phyloP scores from a whole-genome alignment of 2,113 vertebrate genomes.

The Sterrhoptilus dennistouni region DNA sequence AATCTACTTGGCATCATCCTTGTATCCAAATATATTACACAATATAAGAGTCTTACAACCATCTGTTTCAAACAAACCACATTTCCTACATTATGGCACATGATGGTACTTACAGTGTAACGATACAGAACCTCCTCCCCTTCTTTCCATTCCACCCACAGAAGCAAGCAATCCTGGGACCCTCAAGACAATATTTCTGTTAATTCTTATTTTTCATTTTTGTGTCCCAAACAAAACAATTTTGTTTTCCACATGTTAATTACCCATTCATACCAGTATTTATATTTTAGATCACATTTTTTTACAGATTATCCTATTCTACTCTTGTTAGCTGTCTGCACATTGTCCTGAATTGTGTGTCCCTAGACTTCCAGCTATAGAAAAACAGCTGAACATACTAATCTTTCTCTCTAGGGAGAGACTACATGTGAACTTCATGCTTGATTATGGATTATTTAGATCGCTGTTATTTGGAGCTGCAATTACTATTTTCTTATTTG shows the following conservation, averaged over 20 bases:
- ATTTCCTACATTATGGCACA: neutral
- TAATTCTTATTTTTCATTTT: neutral
- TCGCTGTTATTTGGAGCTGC: neutral
- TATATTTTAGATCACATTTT: neutral
- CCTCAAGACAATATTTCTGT: neutral
- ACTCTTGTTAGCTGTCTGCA: neutral
- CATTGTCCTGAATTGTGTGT: neutral
- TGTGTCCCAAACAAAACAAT: neutral
- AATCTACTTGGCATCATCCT: constrained; percentile 20
- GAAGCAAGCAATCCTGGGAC: neutral
- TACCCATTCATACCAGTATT: neutral
- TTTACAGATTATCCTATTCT: neutral
- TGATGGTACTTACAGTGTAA: constrained; percentile 1
- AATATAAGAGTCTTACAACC: neutral
- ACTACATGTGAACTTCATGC: neutral
- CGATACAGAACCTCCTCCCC: neutral
- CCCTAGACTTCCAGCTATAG: neutral
- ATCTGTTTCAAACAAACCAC: constrained; percentile 4
- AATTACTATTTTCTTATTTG: neutral
- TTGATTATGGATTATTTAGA: neutral
- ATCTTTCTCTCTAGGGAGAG: neutral
- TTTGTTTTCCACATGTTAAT: neutral
- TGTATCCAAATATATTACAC: constrained; percentile 15
- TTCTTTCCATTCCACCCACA: neutral
- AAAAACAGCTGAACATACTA: neutral